A percentile compares a stretch with the other conserved stretches of the same genome.
These are phyloP conservation scores for Pachliopta kotzebuea DNA, from an alignment of 2,888 invertebrate species.

Conservation along the genomic window DNA sequence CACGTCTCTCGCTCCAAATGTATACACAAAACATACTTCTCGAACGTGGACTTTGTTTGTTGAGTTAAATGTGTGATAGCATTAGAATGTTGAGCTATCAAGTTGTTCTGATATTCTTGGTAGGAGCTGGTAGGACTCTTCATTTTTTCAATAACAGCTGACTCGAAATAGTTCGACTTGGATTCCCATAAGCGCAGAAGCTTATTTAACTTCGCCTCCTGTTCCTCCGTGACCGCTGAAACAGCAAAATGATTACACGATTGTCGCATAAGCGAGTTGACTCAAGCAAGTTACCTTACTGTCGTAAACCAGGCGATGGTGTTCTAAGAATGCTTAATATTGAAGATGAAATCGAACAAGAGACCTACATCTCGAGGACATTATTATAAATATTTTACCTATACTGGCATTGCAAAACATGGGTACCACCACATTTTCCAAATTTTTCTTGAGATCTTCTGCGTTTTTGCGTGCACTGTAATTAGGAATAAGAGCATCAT, in stretches of 20 bases:
- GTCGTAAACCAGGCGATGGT: conserved; percentile 67
- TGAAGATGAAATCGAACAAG: conserved; percentile 68
- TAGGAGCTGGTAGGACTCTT: conserved; percentile 93
- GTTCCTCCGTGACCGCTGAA: conserved; percentile 90
- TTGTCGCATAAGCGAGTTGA: conserved; percentile 58
- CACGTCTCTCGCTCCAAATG: conserved; percentile 2
- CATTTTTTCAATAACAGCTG: conserved; percentile 90
- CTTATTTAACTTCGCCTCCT: conserved; percentile 95
- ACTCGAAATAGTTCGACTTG: conserved; percentile 93
- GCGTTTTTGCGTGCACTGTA: conserved; percentile 97
- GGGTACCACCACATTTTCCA: conserved; percentile 97
- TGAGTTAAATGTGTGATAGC: conserved; percentile 88
- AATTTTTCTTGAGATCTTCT: conserved; percentile 93
- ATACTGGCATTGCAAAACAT: conserved; percentile 98
- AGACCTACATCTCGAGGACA: conserved; percentile 74
- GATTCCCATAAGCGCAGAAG: conserved; percentile 97
- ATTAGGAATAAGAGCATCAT: conserved; percentile 79
- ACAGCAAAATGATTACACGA: conserved; percentile 69
- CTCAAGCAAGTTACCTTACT: conserved; percentile 75
- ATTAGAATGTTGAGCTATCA: conserved; percentile 89
- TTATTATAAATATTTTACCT: conserved; percentile 82
- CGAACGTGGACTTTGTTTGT: conserved; percentile 91
- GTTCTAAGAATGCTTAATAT: conserved; percentile 64
- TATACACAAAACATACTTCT: conserved; percentile 74
- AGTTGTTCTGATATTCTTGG: conserved; percentile 92